Conservation (phyloP, 2,888 invertebrate genomes). For the Anagyrus pseudococci region DNA sequence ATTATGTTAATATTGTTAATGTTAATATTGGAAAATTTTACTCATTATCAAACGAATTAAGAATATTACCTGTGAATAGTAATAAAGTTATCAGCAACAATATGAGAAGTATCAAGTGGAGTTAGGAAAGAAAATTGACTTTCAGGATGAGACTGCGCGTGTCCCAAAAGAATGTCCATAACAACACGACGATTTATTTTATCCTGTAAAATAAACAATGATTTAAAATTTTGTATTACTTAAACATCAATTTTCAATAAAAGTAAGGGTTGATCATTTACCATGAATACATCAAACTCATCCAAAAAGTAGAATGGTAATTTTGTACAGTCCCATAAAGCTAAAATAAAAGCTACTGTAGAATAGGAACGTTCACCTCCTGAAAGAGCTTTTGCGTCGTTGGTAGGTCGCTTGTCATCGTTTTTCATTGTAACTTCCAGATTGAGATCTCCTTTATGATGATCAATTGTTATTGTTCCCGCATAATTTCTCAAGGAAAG, state of each 20-base stretch:
- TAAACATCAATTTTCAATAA: neutral
- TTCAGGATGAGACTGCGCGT: slow-evolving; percentile 72
- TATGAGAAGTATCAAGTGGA: slow-evolving; percentile 77
- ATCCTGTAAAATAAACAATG: slow-evolving; percentile 67
- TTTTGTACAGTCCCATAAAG: slow-evolving; percentile 91
- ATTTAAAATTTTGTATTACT: neutral
- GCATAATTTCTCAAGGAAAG: slow-evolving; percentile 67
- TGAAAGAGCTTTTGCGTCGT: slow-evolving; percentile 76
- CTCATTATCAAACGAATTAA: neutral
- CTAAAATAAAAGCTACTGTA: slow-evolving; percentile 92
- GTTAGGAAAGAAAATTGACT: slow-evolving; percentile 91
- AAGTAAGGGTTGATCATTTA: slow-evolving; percentile 61
- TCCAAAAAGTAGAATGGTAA: slow-evolving; percentile 94
- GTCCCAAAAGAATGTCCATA: slow-evolving; percentile 78
- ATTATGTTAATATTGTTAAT: slow-evolving; percentile 10
- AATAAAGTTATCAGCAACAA: slow-evolving; percentile 63
- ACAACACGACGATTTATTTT: slow-evolving; percentile 81
- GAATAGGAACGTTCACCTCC: slow-evolving; percentile 96
- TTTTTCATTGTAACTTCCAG: slow-evolving; percentile 67
- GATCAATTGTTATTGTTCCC: slow-evolving; percentile 68
- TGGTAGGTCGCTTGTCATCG: slow-evolving; percentile 61
- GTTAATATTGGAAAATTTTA: neutral
- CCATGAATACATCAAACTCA: slow-evolving; percentile 98
- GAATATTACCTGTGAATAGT: slow-evolving; percentile 67
- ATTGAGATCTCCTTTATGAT: slow-evolving; percentile 61